Percentiles rank a stretch among this genome's conserved stretches.
Conservation (phyloP, 2,888 invertebrate genomes). For the Dinocampus coccinellae region DNA sequence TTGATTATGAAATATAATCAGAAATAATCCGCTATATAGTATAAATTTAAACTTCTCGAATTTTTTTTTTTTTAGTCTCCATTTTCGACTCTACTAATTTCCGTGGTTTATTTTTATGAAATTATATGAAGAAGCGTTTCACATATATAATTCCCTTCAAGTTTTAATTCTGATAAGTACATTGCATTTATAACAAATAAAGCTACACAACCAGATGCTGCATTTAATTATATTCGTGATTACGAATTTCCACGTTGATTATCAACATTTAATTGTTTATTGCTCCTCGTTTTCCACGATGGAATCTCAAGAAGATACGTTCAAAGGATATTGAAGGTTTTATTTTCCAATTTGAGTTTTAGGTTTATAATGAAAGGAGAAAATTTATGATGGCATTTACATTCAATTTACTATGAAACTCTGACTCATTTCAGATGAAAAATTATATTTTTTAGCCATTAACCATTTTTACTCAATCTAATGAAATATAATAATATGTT, state of each 20-base stretch:
- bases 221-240: slow-evolving; percentile 61
- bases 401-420: slow-evolving; percentile 9
- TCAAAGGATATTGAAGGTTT: background rate
- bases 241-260: slow-evolving; percentile 63
- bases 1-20: slow-evolving; percentile 46
- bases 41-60: background rate
- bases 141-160: slow-evolving; percentile 1
- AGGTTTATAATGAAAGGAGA: background rate
- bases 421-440: background rate
- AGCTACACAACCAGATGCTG: slow-evolving; percentile 54
- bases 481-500: background rate
- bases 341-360: slow-evolving; percentile 14
- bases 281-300: slow-evolving; percentile 35
- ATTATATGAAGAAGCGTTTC: background rate
- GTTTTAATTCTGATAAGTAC: slow-evolving; percentile 10
- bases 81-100: slow-evolving; percentile 8
- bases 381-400: slow-evolving; percentile 28
- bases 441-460: slow-evolving; percentile 8
- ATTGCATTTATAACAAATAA: slow-evolving; percentile 12
- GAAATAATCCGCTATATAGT: background rate
- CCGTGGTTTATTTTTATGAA: background rate
- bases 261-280: slow-evolving; percentile 57
- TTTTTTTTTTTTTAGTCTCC: background rate
- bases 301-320: slow-evolving; percentile 1
- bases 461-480: background rate